Evolutionary conservation across 2,797 vertebrate species (phyloP).

Genomic region (Enteromius radiatus): DNA sequence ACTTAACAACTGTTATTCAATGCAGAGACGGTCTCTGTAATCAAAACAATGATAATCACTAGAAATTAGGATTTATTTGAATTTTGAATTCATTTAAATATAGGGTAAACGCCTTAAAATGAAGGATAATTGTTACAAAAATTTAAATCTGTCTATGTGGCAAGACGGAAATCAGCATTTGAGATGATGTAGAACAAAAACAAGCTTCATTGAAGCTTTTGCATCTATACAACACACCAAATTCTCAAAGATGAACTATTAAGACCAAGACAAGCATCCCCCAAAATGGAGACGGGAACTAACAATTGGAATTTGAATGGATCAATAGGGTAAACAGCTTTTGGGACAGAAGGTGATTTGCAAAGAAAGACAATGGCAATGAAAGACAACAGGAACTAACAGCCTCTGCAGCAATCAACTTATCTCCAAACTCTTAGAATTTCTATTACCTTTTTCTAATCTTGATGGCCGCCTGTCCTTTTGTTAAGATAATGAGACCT

Average conservation of each 20-base stretch:
- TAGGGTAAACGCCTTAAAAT: no score
- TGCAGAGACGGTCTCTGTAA: no score
- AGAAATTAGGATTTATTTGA: no score
- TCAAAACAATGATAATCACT: no score
- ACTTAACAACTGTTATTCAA: no score
- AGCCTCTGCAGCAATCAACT: neutral
- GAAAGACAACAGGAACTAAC: neutral
- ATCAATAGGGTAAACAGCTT: neutral
- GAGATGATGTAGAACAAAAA: no score
- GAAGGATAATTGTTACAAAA: no score
- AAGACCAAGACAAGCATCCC: neutral
- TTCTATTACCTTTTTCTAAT: neutral
- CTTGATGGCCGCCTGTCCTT: neutral
- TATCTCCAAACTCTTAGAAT: neutral
- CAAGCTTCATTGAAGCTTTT: no score
- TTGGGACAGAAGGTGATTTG: neutral
- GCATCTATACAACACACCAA: neutral
- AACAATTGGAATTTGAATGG: neutral
- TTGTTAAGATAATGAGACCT: neutral
- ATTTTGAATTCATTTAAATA: no score
- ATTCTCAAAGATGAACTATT: neutral
- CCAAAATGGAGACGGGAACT: neutral
- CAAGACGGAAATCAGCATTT: no score
- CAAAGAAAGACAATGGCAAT: neutral
- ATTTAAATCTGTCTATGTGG: no score